Base-by-base conservation (phyloP, 2,888 invertebrate species). In the Unio delphinus region DNA sequence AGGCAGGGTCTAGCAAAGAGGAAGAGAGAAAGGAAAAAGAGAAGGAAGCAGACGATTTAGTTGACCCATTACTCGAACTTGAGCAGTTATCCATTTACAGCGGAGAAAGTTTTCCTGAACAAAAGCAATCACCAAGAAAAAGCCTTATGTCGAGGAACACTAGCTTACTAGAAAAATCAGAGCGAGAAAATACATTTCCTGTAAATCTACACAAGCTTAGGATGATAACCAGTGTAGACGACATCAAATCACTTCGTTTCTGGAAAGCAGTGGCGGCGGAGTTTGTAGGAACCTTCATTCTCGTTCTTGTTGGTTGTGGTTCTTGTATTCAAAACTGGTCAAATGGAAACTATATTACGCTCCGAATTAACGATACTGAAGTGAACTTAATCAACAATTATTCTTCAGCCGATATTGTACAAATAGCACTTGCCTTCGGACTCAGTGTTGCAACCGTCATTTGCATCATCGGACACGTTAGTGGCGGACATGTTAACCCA, bases 341-440 rank as follows among this genome's bases (percentile, higher is more conserved):
- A 3, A 30, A 55, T 6, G 74, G 68, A 23, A 45, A 45, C 15
- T 45, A 45, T 45, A 11, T 45, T 45, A 45, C 45, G 15, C 11
- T 45, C 15, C 8, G 45, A 45, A 45, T 45, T 45, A 45, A 45
- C 15, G 45, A 45, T 45, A 45, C 45, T 3, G 45, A 45, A 45
- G 45, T 45, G 45, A 45, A 45, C 45, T 45, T 45, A 15, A 15
- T 45, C 45, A 45, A 45, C 45, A 11, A 45, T 45, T 45, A 45
- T 45, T 45, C 45, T 54, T 45, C 68, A 0, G 62, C 72, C 1
- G 74, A 74, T 60, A 61, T 79, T 65, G 78, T 94, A 78, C 94
- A 95, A 81, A 96, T 97, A 79, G 94, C 95, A n/a, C 92, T 98
- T 74, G 93, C 95, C 80, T 97, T 97, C 90, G 97, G 97, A 56